phyloP scores from a whole-genome alignment of 2,797 vertebrate species.

The Ataeniobius toweri region DNA sequence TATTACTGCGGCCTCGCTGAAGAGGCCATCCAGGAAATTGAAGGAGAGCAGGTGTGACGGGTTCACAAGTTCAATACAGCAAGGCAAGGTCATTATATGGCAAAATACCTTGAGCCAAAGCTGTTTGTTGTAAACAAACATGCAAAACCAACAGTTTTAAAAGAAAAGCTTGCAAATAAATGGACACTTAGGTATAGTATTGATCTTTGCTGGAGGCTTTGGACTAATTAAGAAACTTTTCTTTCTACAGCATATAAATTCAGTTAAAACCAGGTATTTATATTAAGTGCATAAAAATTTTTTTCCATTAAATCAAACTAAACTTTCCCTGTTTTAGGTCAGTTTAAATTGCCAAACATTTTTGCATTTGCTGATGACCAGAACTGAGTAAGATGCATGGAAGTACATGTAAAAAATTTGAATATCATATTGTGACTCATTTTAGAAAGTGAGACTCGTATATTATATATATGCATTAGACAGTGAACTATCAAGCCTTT shows the following conservation, averaged over 20 bases:
- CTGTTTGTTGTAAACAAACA: constrained; percentile 16
- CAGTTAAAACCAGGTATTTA: neutral
- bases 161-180: constrained; percentile 18
- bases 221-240: constrained; percentile 19
- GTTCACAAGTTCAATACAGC: constrained; percentile 64
- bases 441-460: too few species aligned
- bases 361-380: neutral
- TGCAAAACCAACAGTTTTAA: constrained; percentile 15
- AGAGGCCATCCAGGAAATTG: constrained; percentile 58
- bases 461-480: too few species aligned
- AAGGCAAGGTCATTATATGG: constrained; percentile 45
- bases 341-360: too few species aligned
- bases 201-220: constrained; percentile 20
- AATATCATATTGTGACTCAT: neutral
- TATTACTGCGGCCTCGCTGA: constrained; percentile 45
- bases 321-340: neutral
- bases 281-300: neutral
- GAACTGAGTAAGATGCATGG: neutral
- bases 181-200: constrained; percentile 10
- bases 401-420: neutral
- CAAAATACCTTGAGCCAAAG: constrained; percentile 31
- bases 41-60: constrained; percentile 53
- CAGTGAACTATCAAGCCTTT: too few species aligned
- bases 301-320: neutral
- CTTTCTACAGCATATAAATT: constrained; percentile 2